A percentile compares a stretch with the other conserved stretches of the same genome.
phyloP scores from a whole-genome alignment of 2,797 vertebrate species.

The Tamandua tetradactyla region DNA sequence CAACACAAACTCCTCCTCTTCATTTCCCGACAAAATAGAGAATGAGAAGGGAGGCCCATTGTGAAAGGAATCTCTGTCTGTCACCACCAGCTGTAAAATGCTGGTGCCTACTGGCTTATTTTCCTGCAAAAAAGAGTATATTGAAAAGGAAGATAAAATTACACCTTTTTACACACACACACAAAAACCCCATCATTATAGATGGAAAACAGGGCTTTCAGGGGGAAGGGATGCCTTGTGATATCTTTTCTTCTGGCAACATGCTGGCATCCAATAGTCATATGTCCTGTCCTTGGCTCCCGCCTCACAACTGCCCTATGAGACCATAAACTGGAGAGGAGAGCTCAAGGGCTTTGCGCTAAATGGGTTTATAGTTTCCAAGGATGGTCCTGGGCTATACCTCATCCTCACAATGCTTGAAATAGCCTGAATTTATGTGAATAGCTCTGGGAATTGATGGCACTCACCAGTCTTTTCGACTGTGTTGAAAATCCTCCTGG shows the following conservation, averaged over 20 bases:
- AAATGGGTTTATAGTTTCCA: not conserved
- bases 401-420: not conserved
- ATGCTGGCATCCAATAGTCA: not conserved
- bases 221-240: not conserved
- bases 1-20: slow-evolving; percentile 92
- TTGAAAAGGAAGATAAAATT: slow-evolving; percentile 80
- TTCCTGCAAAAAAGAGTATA: slow-evolving; percentile 88
- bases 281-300: not conserved
- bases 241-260: not conserved
- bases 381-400: not conserved
- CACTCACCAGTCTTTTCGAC: not conserved
- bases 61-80: slow-evolving; percentile 95
- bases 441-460: not conserved
- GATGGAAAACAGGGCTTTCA: not conserved
- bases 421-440: not conserved
- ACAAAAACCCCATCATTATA: not conserved
- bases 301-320: not conserved
- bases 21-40: slow-evolving; percentile 93
- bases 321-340: not conserved
- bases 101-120: slow-evolving; percentile 96
- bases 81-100: slow-evolving; percentile 95
- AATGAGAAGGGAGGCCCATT: slow-evolving; percentile 97
- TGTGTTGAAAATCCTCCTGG: not conserved
- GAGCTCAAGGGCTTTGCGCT: not conserved
- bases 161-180: slow-evolving; percentile 47